Conservation (phyloP, 2,113 vertebrate genomes). For the Mormyrus lacerda region DNA sequence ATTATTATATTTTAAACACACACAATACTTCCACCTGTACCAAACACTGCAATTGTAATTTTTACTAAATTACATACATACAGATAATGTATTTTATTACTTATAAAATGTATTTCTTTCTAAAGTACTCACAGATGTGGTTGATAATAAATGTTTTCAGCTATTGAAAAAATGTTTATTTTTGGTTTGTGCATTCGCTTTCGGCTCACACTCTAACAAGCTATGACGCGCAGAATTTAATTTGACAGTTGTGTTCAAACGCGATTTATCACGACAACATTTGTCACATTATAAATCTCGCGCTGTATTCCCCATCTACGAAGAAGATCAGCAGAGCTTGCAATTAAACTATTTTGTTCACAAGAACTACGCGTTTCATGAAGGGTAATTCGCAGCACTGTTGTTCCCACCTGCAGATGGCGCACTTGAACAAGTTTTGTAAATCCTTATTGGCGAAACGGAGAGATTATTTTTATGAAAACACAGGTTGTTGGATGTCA, state of each 20-base stretch:
- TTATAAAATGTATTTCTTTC: conserved; percentile 52
- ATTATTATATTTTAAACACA: not conserved
- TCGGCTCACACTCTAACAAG: not conserved
- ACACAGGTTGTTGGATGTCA: conserved; percentile 51
- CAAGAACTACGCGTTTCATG: not conserved
- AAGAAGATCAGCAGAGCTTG: not conserved
- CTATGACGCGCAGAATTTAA: not conserved
- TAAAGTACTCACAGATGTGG: conserved; percentile 55
- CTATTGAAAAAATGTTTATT: conserved; percentile 19
- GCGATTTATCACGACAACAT: not conserved
- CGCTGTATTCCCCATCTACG: not conserved
- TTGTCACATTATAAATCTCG: not conserved
- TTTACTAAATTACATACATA: conserved; percentile 50
- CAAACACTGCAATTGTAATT: conserved; percentile 37
- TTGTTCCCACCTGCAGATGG: conserved; percentile 44
- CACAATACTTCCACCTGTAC: not conserved
- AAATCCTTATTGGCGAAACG: not conserved
- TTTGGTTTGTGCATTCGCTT: not conserved
- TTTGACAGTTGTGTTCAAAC: not conserved
- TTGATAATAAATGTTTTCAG: conserved; percentile 49
- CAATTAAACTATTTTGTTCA: not conserved
- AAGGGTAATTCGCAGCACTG: not conserved
- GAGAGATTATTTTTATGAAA: conserved; percentile 52
- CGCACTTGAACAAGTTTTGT: conserved; percentile 33
- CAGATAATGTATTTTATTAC: conserved; percentile 68